Evolutionary conservation across 2,888 invertebrate genomes (phyloP), one percentile per base, ranked within the genome.

Genomic region (Agrotis puta): DNA sequence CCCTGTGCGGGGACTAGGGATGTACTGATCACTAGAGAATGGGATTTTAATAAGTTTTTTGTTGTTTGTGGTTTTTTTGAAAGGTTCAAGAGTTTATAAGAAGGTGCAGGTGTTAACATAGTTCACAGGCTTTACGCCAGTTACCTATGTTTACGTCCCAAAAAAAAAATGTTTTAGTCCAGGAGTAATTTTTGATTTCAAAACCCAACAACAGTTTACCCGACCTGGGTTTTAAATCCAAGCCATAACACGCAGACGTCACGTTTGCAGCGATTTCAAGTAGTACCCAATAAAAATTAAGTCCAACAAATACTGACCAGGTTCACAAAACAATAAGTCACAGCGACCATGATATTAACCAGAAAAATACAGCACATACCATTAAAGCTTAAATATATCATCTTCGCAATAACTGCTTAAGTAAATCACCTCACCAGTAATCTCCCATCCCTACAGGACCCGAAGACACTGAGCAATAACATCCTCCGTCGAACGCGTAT

Each of bases 401-500:
- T 81, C 70, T 70, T 79, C 69, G 79, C 72, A 65, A 74, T 64
- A 82, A 77, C 70, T 78, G 78, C 76, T 74, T 79, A 85, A 87
- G 82, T 76, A 83, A 85, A 77, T 83, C 80, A 78, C 72, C 69
- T 67, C 39, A 79, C 75, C 79, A 80, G 72, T 83, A 79, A 80
- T 76, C 79, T 87, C 88, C 88, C 91, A 91, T 86, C 92, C 90
- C 93, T 94, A 92, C 88, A 85, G 82, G 83, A 82, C 79, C 87
- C 85, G 90, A 92, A 92, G 94, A 93, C 93, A 94, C 93, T 94
- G 93, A 94, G 90, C 92, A 93, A 94, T 94, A 92, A 92, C 93
- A 93, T 94, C 93, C 93, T 93, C 87, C 89, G 86, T 84, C 88
- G 87, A 79, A 88, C 85, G 87, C 90, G 91, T 90, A 92, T 90